Evolutionary conservation across 1,140 invertebrate genomes (phyloP).

Genomic region (Eumaeus atala): DNA sequence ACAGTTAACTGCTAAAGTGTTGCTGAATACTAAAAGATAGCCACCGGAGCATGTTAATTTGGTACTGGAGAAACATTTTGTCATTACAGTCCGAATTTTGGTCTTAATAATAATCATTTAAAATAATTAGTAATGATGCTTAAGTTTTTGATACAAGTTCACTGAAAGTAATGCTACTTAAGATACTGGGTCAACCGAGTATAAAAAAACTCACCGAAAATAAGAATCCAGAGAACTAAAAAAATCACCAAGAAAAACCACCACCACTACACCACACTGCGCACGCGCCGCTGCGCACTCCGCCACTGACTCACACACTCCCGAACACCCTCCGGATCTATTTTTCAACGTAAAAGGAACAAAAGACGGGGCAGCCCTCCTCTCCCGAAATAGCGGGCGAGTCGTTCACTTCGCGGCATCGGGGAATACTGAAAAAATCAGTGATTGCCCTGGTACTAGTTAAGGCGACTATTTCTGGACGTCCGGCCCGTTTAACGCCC

Average conservation of each 20-base stretch:
- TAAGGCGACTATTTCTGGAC: conserved; percentile 42
- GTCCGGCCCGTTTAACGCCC: conserved; percentile 50
- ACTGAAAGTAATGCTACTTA: no score
- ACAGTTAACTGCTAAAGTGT: no score
- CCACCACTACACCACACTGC: conserved; percentile 29
- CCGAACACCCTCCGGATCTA: conserved; percentile 61
- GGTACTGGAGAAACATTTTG: no score
- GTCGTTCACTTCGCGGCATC: neutral
- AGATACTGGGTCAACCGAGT: neutral
- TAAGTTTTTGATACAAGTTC: no score
- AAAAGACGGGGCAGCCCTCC: conserved; percentile 66
- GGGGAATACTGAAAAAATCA: no score
- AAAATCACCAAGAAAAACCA: conserved; percentile 20
- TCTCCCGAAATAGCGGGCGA: conserved; percentile 24
- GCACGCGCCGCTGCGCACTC: conserved; percentile 45
- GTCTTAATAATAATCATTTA: no score
- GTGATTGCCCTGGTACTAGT: conserved; percentile 43
- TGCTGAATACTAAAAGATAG: no score
- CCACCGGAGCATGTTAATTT: no score
- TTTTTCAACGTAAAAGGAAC: conserved; percentile 69
- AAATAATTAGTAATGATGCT: no score
- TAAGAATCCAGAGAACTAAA: conserved; percentile 8
- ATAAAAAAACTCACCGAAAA: conserved; percentile 7
- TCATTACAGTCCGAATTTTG: no score
- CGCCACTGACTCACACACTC: conserved; percentile 61